phyloP scores from a whole-genome alignment of 2,113 vertebrate genomes.

The Notarius quadriscutis region DNA sequence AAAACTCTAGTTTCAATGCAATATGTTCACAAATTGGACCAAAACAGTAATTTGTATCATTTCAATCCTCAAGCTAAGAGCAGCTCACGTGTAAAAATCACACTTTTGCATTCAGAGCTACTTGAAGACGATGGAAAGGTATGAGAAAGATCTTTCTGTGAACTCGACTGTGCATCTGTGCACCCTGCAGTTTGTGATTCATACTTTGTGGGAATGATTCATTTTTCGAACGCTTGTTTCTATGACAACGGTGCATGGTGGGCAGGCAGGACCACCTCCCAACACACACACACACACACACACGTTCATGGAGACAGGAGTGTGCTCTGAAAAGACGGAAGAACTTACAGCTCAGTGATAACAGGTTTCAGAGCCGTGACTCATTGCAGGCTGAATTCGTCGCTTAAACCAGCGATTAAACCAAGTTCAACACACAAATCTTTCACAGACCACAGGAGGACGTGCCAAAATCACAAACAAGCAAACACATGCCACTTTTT shows the following conservation, averaged over 20 bases:
- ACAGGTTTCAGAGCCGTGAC: slow-evolving; percentile 30
- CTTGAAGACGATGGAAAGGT: slow-evolving; percentile 12
- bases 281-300: not conserved
- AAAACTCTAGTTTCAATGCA: not conserved
- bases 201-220: slow-evolving; percentile 54
- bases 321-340: slow-evolving; percentile 19
- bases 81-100: not conserved
- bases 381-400: slow-evolving; percentile 28
- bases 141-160: not conserved
- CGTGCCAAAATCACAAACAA: not conserved
- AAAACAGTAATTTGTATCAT: not conserved
- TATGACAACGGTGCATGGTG: slow-evolving; percentile 50
- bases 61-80: not conserved
- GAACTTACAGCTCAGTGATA: slow-evolving; percentile 34
- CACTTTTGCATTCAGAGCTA: not conserved
- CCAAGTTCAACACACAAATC: slow-evolving; percentile 20
- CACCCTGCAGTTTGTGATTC: slow-evolving; percentile 50
- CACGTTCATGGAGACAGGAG: slow-evolving; percentile 20
- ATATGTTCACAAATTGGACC: not conserved
- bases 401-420: slow-evolving; percentile 12
- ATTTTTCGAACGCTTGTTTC: slow-evolving; percentile 47
- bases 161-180: slow-evolving; percentile 11
- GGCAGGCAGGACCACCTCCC: slow-evolving; percentile 32
- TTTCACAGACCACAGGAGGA: not conserved
- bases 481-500: not conserved